phyloP scores from a whole-genome alignment of 2,888 invertebrate genomes.

The Anoplius nigerrimus region DNA sequence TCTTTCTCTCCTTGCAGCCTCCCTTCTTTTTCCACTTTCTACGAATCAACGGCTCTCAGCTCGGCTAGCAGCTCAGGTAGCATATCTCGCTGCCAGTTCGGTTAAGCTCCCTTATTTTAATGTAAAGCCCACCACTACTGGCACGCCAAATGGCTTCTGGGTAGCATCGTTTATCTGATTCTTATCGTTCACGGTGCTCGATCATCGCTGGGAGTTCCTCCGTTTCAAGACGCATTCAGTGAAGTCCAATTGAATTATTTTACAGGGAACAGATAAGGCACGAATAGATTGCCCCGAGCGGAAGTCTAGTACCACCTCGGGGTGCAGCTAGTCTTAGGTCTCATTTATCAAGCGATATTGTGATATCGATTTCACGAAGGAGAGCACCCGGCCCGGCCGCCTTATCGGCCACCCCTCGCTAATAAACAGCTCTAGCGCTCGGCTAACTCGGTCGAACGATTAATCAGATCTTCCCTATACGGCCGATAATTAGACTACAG shows the following conservation, averaged over 20 bases:
- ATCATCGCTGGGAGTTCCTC: constrained; percentile 30
- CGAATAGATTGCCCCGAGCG: constrained; percentile 22
- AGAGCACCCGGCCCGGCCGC: constrained; percentile 16
- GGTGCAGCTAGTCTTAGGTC: constrained; percentile 4
- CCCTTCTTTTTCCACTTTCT: too few species aligned
- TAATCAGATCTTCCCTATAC: too few species aligned
- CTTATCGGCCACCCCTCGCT: constrained; percentile 10
- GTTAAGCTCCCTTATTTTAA: too few species aligned
- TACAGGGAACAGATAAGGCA: constrained; percentile 27
- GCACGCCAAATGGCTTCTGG: constrained; percentile 39
- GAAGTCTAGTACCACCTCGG: constrained; percentile 18
- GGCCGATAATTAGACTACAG: too few species aligned
- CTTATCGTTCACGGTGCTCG: constrained; percentile 37
- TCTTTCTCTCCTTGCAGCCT: too few species aligned
- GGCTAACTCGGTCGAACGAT: too few species aligned
- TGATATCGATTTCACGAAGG: constrained; percentile 40
- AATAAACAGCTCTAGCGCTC: constrained; percentile 10
- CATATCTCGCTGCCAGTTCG: too few species aligned
- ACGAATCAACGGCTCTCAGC: too few species aligned
- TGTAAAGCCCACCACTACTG: neutral
- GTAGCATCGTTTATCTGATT: constrained; percentile 41
- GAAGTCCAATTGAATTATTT: constrained; percentile 43
- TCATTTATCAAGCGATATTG: constrained; percentile 38
- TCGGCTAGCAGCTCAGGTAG: too few species aligned
- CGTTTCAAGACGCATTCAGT: constrained; percentile 13